phyloP scores from a whole-genome alignment of 2,113 vertebrate genomes.

The Psilopogon haemacephalus region DNA sequence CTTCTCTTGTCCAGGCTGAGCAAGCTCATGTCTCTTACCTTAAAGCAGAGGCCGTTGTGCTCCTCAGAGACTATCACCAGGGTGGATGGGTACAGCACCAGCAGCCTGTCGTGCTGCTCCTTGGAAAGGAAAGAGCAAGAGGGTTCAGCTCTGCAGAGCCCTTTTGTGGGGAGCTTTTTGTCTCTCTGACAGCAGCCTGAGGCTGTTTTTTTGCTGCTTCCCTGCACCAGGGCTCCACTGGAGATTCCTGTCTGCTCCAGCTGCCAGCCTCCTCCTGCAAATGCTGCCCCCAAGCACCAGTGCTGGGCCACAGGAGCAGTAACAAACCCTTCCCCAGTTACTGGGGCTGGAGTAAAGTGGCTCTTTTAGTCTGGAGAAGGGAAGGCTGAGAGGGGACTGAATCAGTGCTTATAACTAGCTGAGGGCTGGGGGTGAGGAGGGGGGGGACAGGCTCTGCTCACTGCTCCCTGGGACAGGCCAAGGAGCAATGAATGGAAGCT shows the following conservation, averaged over 20 bases:
- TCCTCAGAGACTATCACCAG: conserved; percentile 92
- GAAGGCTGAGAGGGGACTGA: no score
- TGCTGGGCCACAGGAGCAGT: background rate
- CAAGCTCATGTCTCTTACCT: conserved; percentile 75
- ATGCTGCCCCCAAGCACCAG: background rate
- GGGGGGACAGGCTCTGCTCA: no score
- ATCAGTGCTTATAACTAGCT: no score
- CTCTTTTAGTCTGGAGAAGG: no score
- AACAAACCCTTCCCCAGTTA: background rate
- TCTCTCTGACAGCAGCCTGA: background rate
- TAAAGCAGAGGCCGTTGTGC: conserved; percentile 82
- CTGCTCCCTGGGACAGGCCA: no score
- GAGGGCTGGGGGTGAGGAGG: no score
- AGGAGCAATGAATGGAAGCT: no score
- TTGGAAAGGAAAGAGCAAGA: conserved; percentile 34
- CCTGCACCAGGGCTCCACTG: accelerated
- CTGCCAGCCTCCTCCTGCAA: background rate
- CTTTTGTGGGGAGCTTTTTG: background rate
- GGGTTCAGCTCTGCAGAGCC: background rate
- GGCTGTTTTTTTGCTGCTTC: background rate
- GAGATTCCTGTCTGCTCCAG: background rate
- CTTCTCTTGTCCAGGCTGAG: no score
- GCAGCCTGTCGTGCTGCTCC: conserved; percentile 87
- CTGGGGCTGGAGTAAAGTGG: no score
- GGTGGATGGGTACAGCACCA: conserved; percentile 89